A percentile compares a stretch with the other conserved stretches of the same genome.
Evolutionary conservation across 2,888 invertebrate species (phyloP).

Genomic region (Dioctria rufipes): DNA sequence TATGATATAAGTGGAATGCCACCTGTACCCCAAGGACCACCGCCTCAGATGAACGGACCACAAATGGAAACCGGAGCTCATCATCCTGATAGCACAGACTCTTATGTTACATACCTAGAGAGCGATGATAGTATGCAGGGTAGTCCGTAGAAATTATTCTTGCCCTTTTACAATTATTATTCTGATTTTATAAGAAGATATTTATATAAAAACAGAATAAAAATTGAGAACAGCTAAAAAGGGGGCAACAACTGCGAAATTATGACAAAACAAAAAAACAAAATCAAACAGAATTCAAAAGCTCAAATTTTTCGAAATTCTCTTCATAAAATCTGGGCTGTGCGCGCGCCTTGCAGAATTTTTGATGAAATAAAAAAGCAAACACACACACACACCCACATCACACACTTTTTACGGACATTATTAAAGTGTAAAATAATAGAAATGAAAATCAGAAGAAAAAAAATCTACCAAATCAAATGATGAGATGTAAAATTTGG

Average conservation of each 20-base stretch:
- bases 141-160: slow-evolving; percentile 75
- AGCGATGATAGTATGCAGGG: slow-evolving; percentile 87
- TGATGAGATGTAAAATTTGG: too few species aligned
- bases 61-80: slow-evolving; percentile 75
- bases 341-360: too few species aligned
- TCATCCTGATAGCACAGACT: slow-evolving; percentile 86
- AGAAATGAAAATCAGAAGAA: too few species aligned
- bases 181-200: slow-evolving; percentile 29
- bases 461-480: too few species aligned
- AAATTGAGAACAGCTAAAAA: slow-evolving; percentile 34
- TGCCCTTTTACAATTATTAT: slow-evolving; percentile 43
- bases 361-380: too few species aligned
- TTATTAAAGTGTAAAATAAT: too few species aligned
- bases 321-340: neutral
- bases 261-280: neutral
- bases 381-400: too few species aligned
- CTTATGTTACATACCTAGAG: slow-evolving; percentile 93
- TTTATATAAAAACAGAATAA: slow-evolving; percentile 30
- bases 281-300: neutral
- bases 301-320: slow-evolving; percentile 33
- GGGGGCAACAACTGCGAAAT: slow-evolving; percentile 14
- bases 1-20: slow-evolving; percentile 81
- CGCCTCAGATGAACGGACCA: slow-evolving; percentile 76
- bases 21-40: slow-evolving; percentile 73
- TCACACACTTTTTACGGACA: too few species aligned